phyloP scores from a whole-genome alignment of 2,888 invertebrate genomes.

The Anagyrus pseudococci region DNA sequence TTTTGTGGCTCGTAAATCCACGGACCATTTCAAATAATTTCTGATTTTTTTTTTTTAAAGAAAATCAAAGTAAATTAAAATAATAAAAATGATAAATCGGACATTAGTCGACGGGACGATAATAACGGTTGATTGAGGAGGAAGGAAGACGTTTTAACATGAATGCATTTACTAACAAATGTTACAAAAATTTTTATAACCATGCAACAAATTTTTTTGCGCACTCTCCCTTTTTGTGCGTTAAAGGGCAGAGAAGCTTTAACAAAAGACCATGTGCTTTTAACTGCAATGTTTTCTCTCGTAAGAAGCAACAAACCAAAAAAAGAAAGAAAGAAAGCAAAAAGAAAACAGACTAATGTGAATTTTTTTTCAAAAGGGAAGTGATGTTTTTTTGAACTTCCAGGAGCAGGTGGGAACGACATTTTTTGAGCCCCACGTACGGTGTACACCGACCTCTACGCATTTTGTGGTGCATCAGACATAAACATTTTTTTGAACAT shows the following conservation, averaged over 20 bases:
- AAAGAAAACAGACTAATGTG: slow-evolving; percentile 48
- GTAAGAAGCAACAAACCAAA: slow-evolving; percentile 48
- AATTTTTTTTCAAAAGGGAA: slow-evolving; percentile 59
- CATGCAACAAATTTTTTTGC: slow-evolving; percentile 25
- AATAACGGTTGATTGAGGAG: slow-evolving; percentile 26
- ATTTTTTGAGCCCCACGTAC: slow-evolving; percentile 62
- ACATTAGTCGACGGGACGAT: slow-evolving; percentile 11
- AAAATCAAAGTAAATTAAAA: no score
- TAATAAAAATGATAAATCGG: slow-evolving; percentile 13
- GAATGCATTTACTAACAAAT: slow-evolving; percentile 29
- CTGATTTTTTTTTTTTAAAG: slow-evolving; percentile 29
- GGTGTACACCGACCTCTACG: slow-evolving; percentile 59
- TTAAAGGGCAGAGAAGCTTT: slow-evolving; percentile 37
- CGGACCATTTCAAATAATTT: slow-evolving; percentile 21
- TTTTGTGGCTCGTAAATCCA: slow-evolving; percentile 16
- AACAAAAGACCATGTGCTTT: slow-evolving; percentile 39
- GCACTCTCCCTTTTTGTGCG: slow-evolving; percentile 31
- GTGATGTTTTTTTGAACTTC: slow-evolving; percentile 62
- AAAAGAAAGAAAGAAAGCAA: slow-evolving; percentile 8
- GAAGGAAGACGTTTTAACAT: slow-evolving; percentile 29
- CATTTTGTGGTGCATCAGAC: slow-evolving; percentile 64
- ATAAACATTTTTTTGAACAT: slow-evolving; percentile 64
- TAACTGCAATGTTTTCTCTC: slow-evolving; percentile 45
- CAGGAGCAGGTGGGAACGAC: slow-evolving; percentile 63
- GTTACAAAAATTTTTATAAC: slow-evolving; percentile 26